Evolutionary conservation across 1,140 invertebrate species (phyloP), one percentile per base, ranked within the genome.

Genomic region (Dysdera silvatica): DNA sequence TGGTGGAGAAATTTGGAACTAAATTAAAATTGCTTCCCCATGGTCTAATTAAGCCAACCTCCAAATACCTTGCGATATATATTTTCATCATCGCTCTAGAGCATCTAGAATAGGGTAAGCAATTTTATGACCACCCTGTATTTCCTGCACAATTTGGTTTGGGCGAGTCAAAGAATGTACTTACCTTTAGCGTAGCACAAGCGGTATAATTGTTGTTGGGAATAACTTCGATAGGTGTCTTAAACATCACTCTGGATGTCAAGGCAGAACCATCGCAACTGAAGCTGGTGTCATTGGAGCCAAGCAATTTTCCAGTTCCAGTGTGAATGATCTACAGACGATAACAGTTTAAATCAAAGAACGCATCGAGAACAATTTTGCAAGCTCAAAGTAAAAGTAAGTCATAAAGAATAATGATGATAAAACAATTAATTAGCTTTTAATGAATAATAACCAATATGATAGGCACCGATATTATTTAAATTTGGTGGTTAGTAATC

Each of bases 161-260:
- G n/a, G n/a, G n/a, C n/a, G n/a, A n/a, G n/a, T n/a, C n/a, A n/a
- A n/a, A n/a, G n/a, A n/a, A n/a, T n/a, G n/a, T n/a, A n/a, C n/a
- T 72, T 75, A 89, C 89, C 79, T 88, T 88, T 16, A 93, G 77
- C 53, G 84, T 89, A 52, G 87, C 86, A 70, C 85, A 87, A 24
- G 88, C 89, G 16, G 87, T 90, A 75, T 93, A 94, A 67, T 84
- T 85, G 4, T 83, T 84, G 73, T 88, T 87, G 7, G 87, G 85
- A 52, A 83, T 71, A 49, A 93, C 87, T 76, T 92, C 88, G 8
- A 91, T 83, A 1, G 90, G 88, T 70, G 91, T 88, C 75, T 89
- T 88, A 73, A 94, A 93, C 83, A 88, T 86, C n/a, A 91, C 86
- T 40, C 87, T 79, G 75, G 91, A 92, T 35, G 87, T 89, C 65